Percentiles rank a stretch among this genome's conserved stretches.
phyloP scores from a whole-genome alignment of 2,888 invertebrate species.

The Drosophila birchii region DNA sequence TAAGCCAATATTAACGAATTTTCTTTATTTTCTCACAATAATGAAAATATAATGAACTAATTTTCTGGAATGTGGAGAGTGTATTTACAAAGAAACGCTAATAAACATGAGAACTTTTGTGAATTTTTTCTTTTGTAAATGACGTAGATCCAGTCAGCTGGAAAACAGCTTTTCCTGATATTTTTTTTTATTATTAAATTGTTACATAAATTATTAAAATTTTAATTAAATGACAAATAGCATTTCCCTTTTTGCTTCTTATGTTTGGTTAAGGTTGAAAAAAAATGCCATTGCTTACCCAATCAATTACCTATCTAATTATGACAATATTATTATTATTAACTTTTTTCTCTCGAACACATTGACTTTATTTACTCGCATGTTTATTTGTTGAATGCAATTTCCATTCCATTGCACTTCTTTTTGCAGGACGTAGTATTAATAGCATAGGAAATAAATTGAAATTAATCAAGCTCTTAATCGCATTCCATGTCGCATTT shows the following conservation, averaged over 20 bases:
- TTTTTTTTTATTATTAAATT: background rate
- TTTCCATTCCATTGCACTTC: conserved; percentile 32
- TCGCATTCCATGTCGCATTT: conserved; percentile 58
- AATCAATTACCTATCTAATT: conserved; percentile 48
- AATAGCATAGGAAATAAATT: conserved; percentile 58
- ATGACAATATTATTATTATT: conserved; percentile 27
- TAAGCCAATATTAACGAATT: background rate
- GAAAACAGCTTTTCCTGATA: conserved; percentile 52
- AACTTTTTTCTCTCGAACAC: conserved; percentile 5
- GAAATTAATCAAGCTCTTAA: conserved; percentile 69
- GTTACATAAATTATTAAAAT: conserved; percentile 14
- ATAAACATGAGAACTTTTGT: conserved; percentile 23
- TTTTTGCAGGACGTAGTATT: conserved; percentile 27
- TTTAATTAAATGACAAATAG: conserved; percentile 8
- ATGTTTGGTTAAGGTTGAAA: background rate
- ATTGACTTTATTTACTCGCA: conserved; percentile 27
- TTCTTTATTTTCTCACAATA: background rate
- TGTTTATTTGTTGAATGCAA: conserved; percentile 33
- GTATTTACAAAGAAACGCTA: conserved; percentile 1
- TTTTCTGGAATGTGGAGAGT: conserved; percentile 4
- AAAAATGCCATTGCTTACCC: conserved; percentile 35
- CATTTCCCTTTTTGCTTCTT: conserved; percentile 7
- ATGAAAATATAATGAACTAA: background rate
- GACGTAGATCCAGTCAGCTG: conserved; percentile 31
- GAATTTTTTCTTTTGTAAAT: conserved; percentile 19